Base-by-base conservation (phyloP, 2,797 vertebrate species). In the Adelosebastes latens region DNA sequence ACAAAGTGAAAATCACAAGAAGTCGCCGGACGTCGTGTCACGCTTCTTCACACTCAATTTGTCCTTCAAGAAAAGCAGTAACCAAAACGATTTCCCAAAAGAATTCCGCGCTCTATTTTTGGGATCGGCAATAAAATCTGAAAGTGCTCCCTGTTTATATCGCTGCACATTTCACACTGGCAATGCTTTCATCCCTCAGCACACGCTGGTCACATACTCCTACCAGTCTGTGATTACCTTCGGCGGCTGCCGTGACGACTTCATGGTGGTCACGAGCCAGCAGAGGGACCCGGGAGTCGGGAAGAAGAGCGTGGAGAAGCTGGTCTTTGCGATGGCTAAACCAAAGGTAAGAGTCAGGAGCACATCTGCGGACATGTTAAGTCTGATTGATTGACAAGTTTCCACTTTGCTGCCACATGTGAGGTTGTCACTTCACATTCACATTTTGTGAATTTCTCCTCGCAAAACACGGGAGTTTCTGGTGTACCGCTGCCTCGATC, bases 221-320 rank as follows among this genome's bases (percentile, higher is more conserved):
- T 98, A 97, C 89, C 96, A 96, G 84, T 96, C 96, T 32, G 96
- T 99, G 89, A 94, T 97, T 79, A 99, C 98, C 22, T 99, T 99
- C 62, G 98, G 98, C 67, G 98, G 98, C 64, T 98, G 93, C 90
- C 95, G 95, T 60, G 97, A 99, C 18, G 97, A 99, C 84, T 99
- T 99, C 94, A 97, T 99, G 97, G 93, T 97, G 90, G 97, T 99
- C 60, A 96, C 96, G 56, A 97, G 96, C 94, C 96, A 97, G 90
- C 93, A 62, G 88, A 96, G 95, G 91, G 97, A 99, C 81, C 95
- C 95, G 6, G 95, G 89, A 75, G 95, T 94, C 72, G 96, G 95
- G 55, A 98, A 97, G 95, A 95, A 92, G 83, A 95, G 93, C 24
- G 94, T 95, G 87, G 97, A 99, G 92, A 99, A 99, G 92, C 77